Evolutionary conservation across 2,113 vertebrate species (phyloP), one percentile per base, ranked within the genome.

Genomic region (Prunella fulvescens): DNA sequence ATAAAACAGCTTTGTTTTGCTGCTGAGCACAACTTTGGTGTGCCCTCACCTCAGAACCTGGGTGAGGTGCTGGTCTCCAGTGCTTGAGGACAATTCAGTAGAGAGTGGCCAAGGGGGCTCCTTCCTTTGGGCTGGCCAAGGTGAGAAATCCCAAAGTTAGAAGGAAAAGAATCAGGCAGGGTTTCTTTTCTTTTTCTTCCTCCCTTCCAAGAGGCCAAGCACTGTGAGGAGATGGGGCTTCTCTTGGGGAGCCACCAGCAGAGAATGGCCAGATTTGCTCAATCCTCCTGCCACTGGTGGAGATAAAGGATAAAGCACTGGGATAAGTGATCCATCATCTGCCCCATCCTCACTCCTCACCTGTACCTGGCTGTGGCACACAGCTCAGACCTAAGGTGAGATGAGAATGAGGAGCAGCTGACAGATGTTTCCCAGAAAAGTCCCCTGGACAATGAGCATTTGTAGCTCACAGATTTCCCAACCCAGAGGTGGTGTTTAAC

Each of bases 221-320:
- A 42, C 20, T 0, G 0, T 9, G 23, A 19, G 13, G 4, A 5
- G 12, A 3, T 35, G 79, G 6, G 40, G 10, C 2, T 8, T 67
- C 33, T 14, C 22, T 3, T 5, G 4, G 10, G 19, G 19, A 82
- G 7, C 3, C n/a, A 61, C 10, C 35, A 81, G n/a, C 28, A 73
- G 35, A 84, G 13, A 53, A 15, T 10, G 33, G 35, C 35, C n/a
- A 47, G n/a, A 28, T 92, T 77, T 80, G n/a, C 6, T 85, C 14
- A 3, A 9, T 69, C 14, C 28, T 79, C 19, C 51, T 94, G 28
- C 19, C 61, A 54, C 15, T n/a, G 48, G 9, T 39, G 29, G 62
- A 48, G 54, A 35, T 12, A 19, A 0, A 72, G 8, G 40, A 37
- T 29, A 7, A 1, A 81, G 2, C 8, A 7, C 18, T 66, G 71